Evolutionary conservation across 2,113 vertebrate genomes (phyloP).

Genomic region (Ceyx margarethae): DNA sequence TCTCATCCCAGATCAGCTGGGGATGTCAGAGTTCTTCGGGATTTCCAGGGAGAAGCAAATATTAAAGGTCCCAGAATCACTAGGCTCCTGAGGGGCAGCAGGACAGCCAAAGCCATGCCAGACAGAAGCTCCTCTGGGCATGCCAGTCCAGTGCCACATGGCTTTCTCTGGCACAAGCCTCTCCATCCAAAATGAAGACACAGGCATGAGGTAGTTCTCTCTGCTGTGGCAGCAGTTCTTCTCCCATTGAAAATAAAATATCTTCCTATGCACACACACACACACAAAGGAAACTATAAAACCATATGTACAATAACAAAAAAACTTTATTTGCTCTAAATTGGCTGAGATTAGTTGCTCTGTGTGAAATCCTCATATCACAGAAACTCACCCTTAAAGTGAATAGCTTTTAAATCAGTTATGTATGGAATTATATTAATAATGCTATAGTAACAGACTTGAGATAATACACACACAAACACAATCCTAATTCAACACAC

Average conservation of each 20-base stretch:
- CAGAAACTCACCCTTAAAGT: background rate
- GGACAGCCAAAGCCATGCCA: rapidly evolving
- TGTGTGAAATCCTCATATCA: background rate
- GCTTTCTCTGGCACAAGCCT: background rate
- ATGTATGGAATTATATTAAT: background rate
- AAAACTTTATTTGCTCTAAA: background rate
- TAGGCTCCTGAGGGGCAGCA: background rate
- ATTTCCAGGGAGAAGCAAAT: background rate
- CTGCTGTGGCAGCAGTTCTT: background rate
- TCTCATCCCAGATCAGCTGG: rapidly evolving
- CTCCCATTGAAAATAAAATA: background rate
- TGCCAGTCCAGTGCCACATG: rapidly evolving
- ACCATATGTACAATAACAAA: background rate
- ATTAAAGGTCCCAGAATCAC: background rate
- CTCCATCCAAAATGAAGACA: background rate
- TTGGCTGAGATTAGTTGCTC: background rate
- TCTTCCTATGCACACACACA: background rate
- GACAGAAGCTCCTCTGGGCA: background rate
- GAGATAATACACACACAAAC: background rate
- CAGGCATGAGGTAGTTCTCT: background rate
- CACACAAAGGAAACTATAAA: background rate
- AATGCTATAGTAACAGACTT: background rate
- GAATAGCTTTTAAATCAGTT: background rate
- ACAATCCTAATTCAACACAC: background rate
- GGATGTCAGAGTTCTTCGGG: background rate